Percentiles rank a stretch among this genome's conserved stretches.
Conservation (phyloP, 2,113 vertebrate genomes). For the Octodon degus region DNA sequence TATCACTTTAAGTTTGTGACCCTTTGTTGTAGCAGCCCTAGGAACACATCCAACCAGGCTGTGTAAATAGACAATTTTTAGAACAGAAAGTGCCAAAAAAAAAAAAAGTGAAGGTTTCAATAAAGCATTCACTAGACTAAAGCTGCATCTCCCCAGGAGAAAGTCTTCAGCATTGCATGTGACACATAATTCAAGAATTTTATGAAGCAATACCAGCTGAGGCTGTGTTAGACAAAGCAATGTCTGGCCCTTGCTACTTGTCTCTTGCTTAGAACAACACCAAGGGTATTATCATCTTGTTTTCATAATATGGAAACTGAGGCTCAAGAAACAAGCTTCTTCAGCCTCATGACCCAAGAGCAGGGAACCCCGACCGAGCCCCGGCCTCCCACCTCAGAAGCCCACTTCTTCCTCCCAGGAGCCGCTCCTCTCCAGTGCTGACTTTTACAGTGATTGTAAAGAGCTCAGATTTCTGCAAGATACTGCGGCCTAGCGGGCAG, state of each 20-base stretch:
- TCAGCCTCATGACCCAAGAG: rapidly evolving
- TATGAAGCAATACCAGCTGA: neutral
- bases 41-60: too few relatives aligned
- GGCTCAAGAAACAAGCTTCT: neutral
- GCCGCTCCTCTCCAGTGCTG: rapidly evolving
- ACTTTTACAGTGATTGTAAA: neutral
- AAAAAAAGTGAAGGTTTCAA: neutral
- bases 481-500: rapidly evolving
- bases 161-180: neutral
- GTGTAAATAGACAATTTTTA: neutral
- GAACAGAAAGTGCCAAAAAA: neutral
- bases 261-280: rapidly evolving
- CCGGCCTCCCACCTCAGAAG: rapidly evolving
- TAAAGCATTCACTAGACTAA: neutral
- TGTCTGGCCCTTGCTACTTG: rapidly evolving
- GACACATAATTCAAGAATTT: neutral
- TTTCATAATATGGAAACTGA: neutral
- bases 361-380: rapidly evolving
- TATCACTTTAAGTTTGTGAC: rapidly evolving
- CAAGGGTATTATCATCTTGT: rapidly evolving
- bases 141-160: constrained; percentile 44
- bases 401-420: rapidly evolving
- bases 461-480: neutral
- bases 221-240: too few relatives aligned
- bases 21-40: neutral